Evolutionary conservation across 2,113 vertebrate genomes (phyloP).

Genomic region (Bufo gargarizans): DNA sequence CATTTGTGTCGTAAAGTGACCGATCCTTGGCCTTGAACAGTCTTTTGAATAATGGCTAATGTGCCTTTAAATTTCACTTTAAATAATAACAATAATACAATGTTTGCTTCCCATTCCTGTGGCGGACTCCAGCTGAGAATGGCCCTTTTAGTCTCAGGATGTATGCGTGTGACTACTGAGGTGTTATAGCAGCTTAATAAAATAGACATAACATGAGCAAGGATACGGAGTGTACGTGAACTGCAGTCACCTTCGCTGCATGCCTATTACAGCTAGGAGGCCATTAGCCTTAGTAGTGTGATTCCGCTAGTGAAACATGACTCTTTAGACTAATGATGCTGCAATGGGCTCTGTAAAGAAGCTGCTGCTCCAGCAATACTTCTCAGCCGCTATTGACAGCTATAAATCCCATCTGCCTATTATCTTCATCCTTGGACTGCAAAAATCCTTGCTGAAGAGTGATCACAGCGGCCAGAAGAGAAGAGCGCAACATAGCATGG

Average conservation of each 20-base stretch:
- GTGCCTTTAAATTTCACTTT: neutral
- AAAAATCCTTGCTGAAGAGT: constrained; percentile 34
- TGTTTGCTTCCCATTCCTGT: neutral
- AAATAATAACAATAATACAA: neutral
- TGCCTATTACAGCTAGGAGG: constrained; percentile 37
- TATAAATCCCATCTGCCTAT: constrained; percentile 57
- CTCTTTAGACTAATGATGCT: constrained; percentile 52
- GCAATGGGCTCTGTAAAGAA: constrained; percentile 37
- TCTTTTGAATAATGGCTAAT: neutral
- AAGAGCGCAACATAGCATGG: neutral
- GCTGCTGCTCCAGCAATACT: constrained; percentile 50
- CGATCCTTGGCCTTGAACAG: neutral
- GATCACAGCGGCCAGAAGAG: constrained; percentile 33
- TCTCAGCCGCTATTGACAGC: constrained; percentile 49
- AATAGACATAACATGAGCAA: constrained; percentile 29
- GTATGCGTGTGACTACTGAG: neutral
- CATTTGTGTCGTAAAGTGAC: neutral
- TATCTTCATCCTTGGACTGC: constrained; percentile 42
- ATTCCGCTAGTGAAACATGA: constrained; percentile 48
- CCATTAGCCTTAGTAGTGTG: constrained; percentile 40
- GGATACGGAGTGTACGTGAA: constrained; percentile 6
- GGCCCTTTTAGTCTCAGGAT: neutral
- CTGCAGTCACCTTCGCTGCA: constrained; percentile 50
- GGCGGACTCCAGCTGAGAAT: neutral
- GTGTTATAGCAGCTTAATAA: constrained; percentile 26